Evolutionary conservation across 1,140 invertebrate genomes (phyloP), one percentile per base, ranked within the genome.

Genomic region (Lanistes nyassanus): DNA sequence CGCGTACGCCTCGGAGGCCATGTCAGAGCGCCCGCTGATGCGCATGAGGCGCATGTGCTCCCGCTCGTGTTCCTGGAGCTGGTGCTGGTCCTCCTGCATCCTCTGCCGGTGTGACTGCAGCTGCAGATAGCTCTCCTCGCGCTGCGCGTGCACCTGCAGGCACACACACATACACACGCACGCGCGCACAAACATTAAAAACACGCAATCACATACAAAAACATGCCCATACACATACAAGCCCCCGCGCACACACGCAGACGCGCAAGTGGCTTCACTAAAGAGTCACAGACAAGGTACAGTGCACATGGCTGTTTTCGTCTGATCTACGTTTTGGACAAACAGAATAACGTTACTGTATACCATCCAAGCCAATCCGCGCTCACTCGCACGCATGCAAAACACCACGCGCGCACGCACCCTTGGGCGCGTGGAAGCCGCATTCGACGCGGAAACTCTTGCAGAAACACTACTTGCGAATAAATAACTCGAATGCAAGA

Each of bases 71-170:
- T 82, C 81, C 19, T 70, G 65, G 19, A 84, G 76, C 36, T 80
- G 76, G 68, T 83, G 76, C 55, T 84, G 80, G 74, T 86, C 85
- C 67, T 83, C 81, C 60, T 81, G 76, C 56, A 85, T 76, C 11
- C 71, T 47, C 51, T 80, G 79, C 31, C 85, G 80, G 71, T 87
- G 86, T 16, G 81, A 77, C 76, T 84, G 81, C 37, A 87, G 76
- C 55, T 76, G 74, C 21, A 78, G 34, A 73, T 87, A 87, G 74
- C 78, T 83, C 73, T 86, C 85, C 72, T 87, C 86, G 55, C 84
- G 68, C 53, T 84, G 74, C 53, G 84, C 77, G 72, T 85, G 85
- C 26, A 81, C 75, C 86, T 87, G 75, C 34, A 79, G 75, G 37
- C 73, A 66, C 65, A 74, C 71, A 68, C 26, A n/a, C 67, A 13